Base-by-base conservation (phyloP, 1,140 invertebrate species). In the Drosophila virilis region DNA sequence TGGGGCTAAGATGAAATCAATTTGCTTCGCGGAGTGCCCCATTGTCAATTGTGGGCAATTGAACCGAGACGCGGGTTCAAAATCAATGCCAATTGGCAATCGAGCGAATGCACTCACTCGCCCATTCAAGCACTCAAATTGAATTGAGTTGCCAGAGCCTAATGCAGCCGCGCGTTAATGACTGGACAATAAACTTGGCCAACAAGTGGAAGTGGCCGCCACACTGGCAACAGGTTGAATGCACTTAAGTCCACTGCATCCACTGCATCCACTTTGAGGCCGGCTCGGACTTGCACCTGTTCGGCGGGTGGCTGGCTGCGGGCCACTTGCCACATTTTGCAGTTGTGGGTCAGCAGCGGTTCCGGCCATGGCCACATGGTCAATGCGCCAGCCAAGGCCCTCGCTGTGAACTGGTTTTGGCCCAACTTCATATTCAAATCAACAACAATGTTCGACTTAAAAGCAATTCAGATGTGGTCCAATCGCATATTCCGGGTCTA, bases 1-100 rank as follows among this genome's bases (percentile, higher is more conserved):
- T 10, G 8, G 22, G 54, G 55, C 37, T 40, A 8, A 4, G 22
- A 28, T 28, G 35, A 52, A 17, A 50, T 43, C 69, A 58, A 72
- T 72, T 67, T n/a, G 64, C 32, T 10, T 1, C 61, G 43, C 12
- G 28, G 60, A 52, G 33, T 35, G 59, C 13, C 8, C 17, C 33
- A 62, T 58, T 73, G 64, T 67, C 46, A 59, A 73, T 67, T 66
- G 62, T 22, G 6, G 55, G 17, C 52, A 67, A 67, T 73, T 73
- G 70, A 67, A 60, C 62, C 54, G 62, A 59, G 32, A 46, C 62
- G 62, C 50, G 70, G 67, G 70, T 73, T 73, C 70, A 67, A 58
- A 61, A 69, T 61, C 66, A 35, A 37, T 33, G 62, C n/a, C 61
- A 57, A 66, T 48, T 57, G 22, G 15, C 13, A 32, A 17, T 13